Conservation (phyloP, 2,888 invertebrate species). For the Emmelina monodactyla region DNA sequence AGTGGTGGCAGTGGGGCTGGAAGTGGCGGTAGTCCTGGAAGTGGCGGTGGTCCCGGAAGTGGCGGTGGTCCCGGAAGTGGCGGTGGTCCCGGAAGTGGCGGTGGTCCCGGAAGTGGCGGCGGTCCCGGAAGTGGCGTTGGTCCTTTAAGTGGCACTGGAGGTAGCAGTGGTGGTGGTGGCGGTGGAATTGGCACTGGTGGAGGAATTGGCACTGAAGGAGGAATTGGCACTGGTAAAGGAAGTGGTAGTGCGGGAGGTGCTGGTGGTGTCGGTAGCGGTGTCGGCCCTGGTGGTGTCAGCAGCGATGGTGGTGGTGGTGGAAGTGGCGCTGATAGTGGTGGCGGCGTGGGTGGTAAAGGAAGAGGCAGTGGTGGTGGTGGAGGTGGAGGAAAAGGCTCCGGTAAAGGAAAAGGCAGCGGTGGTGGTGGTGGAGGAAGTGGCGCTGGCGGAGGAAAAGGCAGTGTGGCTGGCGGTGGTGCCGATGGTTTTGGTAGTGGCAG, state of each 20-base stretch:
- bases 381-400: background rate
- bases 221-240: background rate
- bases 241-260: background rate
- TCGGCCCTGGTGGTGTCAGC: constrained; percentile 7
- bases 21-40: background rate
- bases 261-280: constrained; percentile 9
- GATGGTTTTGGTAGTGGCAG: background rate
- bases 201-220: constrained; percentile 1
- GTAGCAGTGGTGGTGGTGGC: constrained; percentile 5
- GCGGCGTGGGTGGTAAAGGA: background rate
- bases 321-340: background rate
- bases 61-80: constrained; percentile 8
- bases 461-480: constrained; percentile 2
- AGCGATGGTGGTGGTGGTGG: constrained; percentile 3
- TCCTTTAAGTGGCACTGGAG: background rate
- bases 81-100: constrained; percentile 4
- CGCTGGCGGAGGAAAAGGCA: background rate
- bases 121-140: background rate
- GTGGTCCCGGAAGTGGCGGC: constrained; percentile 5
- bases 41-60: background rate
- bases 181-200: background rate
- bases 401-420: constrained; percentile 4
- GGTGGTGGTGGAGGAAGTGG: background rate
- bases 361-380: background rate
- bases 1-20: background rate